phyloP scores from a whole-genome alignment of 2,888 invertebrate species.

The Psylliodes chrysocephalus region DNA sequence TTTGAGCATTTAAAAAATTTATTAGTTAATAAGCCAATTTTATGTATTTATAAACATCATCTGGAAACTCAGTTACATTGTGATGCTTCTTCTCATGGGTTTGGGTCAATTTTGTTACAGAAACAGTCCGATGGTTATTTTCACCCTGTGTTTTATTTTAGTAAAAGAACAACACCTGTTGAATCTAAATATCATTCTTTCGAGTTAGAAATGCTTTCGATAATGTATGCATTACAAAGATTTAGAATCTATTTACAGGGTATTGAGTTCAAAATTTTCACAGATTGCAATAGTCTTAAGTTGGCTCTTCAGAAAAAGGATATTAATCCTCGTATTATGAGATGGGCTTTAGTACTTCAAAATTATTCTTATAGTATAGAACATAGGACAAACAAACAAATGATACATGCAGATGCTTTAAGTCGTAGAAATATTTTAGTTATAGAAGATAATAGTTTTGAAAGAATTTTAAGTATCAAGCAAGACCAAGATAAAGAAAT shows the following conservation, averaged over 20 bases:
- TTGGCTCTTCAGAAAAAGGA: conserved; percentile 17
- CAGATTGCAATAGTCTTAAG: conserved; percentile 24
- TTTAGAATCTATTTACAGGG: no score
- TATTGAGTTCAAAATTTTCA: conserved; percentile 11
- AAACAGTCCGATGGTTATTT: conserved; percentile 20
- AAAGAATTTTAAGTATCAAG: no score
- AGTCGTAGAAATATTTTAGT: neutral
- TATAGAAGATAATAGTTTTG: neutral
- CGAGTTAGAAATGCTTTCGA: no score
- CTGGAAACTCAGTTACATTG: no score
- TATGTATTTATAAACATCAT: no score
- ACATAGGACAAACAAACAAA: no score
- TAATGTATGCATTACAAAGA: no score
- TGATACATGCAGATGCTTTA: no score
- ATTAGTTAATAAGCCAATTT: conserved; percentile 10
- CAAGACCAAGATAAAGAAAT: neutral
- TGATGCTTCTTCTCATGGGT: no score
- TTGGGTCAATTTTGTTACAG: conserved; percentile 21
- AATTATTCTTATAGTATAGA: no score
- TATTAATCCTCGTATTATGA: neutral
- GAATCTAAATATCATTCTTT: neutral
- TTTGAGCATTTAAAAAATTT: conserved; percentile 16
- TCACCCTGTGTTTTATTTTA: conserved; percentile 31
- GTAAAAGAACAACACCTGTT: conserved; percentile 12
- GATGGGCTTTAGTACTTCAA: conserved; percentile 5